A percentile compares a stretch with the other conserved stretches of the same genome.
Evolutionary conservation across 2,113 vertebrate genomes (phyloP).

Genomic region (Gallinago media): DNA sequence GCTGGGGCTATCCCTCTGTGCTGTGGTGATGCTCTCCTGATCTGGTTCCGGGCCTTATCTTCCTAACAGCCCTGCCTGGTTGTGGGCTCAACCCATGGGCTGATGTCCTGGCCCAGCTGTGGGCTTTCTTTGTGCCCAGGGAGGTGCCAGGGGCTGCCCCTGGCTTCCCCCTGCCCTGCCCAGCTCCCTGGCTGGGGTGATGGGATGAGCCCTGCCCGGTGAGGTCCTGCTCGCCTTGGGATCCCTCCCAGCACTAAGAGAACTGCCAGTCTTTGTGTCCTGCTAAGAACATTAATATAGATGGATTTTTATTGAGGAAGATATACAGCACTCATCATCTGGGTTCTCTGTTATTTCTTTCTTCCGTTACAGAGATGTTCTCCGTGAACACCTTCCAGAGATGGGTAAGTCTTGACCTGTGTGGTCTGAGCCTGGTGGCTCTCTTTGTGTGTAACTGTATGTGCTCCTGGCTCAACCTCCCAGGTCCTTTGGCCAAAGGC

Average conservation of each 20-base stretch:
- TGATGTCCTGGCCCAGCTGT: background rate
- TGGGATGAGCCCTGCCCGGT: background rate
- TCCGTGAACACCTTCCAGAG: background rate
- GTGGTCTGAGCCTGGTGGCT: background rate
- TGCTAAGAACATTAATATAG: background rate
- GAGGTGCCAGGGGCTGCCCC: background rate
- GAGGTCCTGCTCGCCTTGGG: background rate
- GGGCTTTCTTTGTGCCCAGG: background rate
- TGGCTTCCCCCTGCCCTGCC: background rate
- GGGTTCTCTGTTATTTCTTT: accelerated
- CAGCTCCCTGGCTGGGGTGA: background rate
- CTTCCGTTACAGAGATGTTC: accelerated
- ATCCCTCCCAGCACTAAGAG: background rate
- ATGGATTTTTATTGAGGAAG: background rate
- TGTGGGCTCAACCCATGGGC: too few species aligned
- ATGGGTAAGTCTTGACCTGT: background rate
- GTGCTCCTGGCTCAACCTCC: background rate
- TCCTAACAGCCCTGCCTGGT: accelerated
- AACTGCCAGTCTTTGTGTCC: background rate
- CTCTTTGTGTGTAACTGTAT: background rate
- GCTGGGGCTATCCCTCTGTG: accelerated
- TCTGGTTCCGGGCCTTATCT: accelerated
- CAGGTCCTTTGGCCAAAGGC: background rate
- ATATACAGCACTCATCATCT: background rate
- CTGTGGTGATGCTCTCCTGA: accelerated